These are phyloP conservation scores for Phyllostomus discolor DNA, from an alignment of 2,113 vertebrate species.

Conservation along the genomic window DNA sequence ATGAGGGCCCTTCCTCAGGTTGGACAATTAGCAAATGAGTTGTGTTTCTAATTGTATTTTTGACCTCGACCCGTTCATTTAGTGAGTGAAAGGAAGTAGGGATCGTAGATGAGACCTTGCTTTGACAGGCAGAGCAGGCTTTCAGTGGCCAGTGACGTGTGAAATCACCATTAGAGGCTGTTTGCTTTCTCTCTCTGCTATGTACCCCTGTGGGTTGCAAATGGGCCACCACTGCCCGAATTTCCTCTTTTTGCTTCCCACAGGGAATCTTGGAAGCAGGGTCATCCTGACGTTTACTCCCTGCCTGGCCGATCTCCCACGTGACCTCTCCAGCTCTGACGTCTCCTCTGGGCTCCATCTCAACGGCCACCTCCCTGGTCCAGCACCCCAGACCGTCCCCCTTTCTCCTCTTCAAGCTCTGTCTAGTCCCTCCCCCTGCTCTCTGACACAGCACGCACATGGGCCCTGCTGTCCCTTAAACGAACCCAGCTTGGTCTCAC, in stretches of 20 bases:
- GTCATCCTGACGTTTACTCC: background rate
- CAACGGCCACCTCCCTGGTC: background rate
- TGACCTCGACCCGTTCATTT: background rate
- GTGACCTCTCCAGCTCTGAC: background rate
- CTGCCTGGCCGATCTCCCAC: background rate
- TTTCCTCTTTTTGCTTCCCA: background rate
- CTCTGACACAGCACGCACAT: too few species aligned
- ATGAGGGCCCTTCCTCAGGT: background rate
- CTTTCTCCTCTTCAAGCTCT: background rate
- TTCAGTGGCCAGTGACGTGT: background rate
- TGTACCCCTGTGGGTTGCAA: background rate
- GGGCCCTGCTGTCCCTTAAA: background rate
- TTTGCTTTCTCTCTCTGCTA: background rate
- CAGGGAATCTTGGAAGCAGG: background rate
- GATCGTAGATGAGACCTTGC: background rate
- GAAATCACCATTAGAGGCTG: background rate
- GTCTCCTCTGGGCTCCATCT: background rate
- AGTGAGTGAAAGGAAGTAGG: background rate
- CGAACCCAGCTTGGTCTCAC: background rate
- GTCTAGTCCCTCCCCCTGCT: background rate
- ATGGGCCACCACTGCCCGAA: rapidly evolving
- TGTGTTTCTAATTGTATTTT: background rate
- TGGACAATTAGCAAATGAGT: background rate
- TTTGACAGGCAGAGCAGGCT: background rate
- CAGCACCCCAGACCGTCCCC: rapidly evolving